Evolutionary conservation across 1,140 invertebrate genomes (phyloP).

Genomic region (Tetramorium simillimum): DNA sequence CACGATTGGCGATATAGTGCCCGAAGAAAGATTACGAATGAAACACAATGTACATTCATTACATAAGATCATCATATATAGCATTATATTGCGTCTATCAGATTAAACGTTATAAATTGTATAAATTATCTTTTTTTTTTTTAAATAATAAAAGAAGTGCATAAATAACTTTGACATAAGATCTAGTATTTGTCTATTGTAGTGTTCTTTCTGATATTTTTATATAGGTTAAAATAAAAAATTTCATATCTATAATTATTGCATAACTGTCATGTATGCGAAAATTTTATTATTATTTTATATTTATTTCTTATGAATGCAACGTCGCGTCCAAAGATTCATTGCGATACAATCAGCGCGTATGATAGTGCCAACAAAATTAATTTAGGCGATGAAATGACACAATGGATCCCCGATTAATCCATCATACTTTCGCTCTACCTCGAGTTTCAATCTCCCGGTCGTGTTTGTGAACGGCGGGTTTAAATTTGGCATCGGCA

Average conservation of each 20-base stretch:
- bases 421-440: constrained; percentile 10
- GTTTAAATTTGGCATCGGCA: constrained; percentile 52
- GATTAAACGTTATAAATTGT: background rate
- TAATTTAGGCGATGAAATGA: background rate
- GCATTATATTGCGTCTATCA: background rate
- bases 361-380: background rate
- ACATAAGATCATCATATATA: background rate
- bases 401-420: background rate
- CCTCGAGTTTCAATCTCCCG: background rate
- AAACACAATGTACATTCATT: background rate
- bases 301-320: background rate
- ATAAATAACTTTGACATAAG: background rate
- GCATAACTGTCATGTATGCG: background rate
- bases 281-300: background rate
- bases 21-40: background rate
- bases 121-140: background rate
- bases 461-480: constrained; percentile 10
- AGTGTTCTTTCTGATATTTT: background rate
- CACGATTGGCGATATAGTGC: background rate
- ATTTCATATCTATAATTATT: background rate
- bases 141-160: background rate
- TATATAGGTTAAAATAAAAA: background rate
- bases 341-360: background rate
- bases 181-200: background rate
- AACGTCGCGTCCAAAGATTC: background rate